Base-by-base conservation (phyloP, 2,797 vertebrate species). In the Alauda arvensis region DNA sequence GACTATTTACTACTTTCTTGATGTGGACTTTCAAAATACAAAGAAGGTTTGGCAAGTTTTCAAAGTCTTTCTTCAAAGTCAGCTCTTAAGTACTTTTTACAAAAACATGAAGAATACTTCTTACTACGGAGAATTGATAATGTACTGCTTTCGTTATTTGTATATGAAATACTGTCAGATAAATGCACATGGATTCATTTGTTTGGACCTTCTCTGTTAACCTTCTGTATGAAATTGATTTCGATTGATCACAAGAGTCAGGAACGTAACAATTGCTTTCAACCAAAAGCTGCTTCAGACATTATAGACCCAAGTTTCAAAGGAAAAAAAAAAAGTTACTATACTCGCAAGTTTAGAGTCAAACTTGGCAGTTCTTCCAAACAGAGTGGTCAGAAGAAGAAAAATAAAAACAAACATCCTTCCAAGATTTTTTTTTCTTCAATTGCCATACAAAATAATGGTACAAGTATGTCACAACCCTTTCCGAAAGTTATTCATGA, bases 21-120 rank as follows among this genome's bases (percentile, higher is more conserved):
- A 96, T 97, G 96, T 96, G 96, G 96, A 96, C 97, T 97, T 97
- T 97, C 96, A 96, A 97, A 97, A 98, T 96, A 97, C 96, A 97
- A 97, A 97, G 97, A 97, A 93, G 88, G 88, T 93, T 96, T 98
- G 98, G 97, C 97, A 96, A 94, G 92, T 95, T 97, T 97, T 98
- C 98, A 98, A 97, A 85, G 84, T 91, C 95, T 96, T 97, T 96
- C 97, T 96, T 96, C 94, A 96, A 97, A 97, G 96, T 96, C 95
- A 96, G 95, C 93, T 96, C 96, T 96, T 97, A 96, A 96, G 95
- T 91, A 79, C 95, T 92, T 95, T 95, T 97, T 96, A 96, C 94
- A 93, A 96, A 97, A 96, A 96, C 97, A 97, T 96, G 96, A 97
- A 97, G 95, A 97, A 93, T 96, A 83, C 94, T 95, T 96, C 96